Base-by-base conservation (phyloP, 2,113 vertebrate genomes). In the Dicentrarchus labrax region DNA sequence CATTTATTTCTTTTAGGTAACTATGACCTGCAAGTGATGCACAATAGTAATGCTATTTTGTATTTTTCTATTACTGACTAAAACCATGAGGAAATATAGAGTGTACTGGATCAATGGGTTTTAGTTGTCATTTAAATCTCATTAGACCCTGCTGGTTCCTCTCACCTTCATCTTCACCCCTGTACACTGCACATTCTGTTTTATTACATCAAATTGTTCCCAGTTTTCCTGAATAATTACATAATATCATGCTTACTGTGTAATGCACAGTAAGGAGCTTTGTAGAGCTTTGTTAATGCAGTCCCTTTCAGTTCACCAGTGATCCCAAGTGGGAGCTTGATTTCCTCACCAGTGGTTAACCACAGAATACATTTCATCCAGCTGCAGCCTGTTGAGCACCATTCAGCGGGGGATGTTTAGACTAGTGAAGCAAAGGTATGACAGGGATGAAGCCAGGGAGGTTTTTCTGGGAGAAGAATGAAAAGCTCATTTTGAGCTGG, bases 291-390 rank as follows among this genome's bases (percentile, higher is more conserved):
- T 65, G 62, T 65, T 57, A 50, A 65, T 24, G 36, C n/a, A 53
- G 36, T 5, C 10, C 1, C 2, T 15, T 13, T 45, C 4, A 57
- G 11, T 36, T n/a, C 22, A 57, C 43, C 13, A 74, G 50, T 15
- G 57, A 57, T 24, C 7, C 60, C 45, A 53, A 65, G 53, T 53
- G 8, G 39, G 65, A 54, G 24, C 41, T 77, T n/a, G 53, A 53
- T 72, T 80, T 67, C 48, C 39, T 19, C 43, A 41, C 54, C 22
- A 30, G 53, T 36, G 79, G 59, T 62, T 60, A 7, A 54, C 64
- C 70, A 76, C 80, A 71, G 6, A 51, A 41, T 76, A 17, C 48
- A 48, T 65, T 50, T 8, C 60, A 56, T 54, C 73, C 39, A 39
- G 48, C 76, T 76, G 17, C 70, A 73, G 54, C 15, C 11, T 64